Percentiles rank a stretch among this genome's conserved stretches.
phyloP scores from a whole-genome alignment of 2,113 vertebrate species.

The Otis tarda region DNA sequence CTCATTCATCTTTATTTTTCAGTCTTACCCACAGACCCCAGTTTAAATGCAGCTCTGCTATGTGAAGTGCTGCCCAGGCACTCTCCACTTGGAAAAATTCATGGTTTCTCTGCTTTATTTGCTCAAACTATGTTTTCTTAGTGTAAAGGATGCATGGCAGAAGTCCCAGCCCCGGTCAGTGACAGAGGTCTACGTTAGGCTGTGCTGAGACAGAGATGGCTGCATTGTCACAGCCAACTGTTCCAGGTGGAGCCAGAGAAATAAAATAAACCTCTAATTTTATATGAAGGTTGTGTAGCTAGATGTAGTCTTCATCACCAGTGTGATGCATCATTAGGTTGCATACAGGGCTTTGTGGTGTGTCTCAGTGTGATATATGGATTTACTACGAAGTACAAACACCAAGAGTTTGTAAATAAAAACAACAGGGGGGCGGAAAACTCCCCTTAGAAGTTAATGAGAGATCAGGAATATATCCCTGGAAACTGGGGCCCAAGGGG shows the following conservation, averaged over 20 bases:
- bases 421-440: background rate
- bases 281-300: background rate
- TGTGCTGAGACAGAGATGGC: background rate
- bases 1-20: conserved; percentile 54
- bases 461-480: background rate
- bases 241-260: background rate
- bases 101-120: background rate
- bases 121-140: background rate
- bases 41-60: conserved; percentile 10
- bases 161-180: background rate
- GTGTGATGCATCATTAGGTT: background rate
- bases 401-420: background rate
- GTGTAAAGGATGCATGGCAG: background rate
- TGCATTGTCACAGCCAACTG: background rate
- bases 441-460: background rate
- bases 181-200: background rate
- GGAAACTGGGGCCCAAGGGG: background rate
- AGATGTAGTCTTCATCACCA: background rate
- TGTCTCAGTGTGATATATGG: background rate
- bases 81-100: background rate
- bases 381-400: background rate
- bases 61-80: background rate
- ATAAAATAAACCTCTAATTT: background rate
- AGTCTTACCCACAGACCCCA: background rate
- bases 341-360: background rate